These are phyloP conservation scores for Prionailurus viverrinus DNA, from an alignment of 2,113 vertebrate genomes.

Conservation along the genomic window DNA sequence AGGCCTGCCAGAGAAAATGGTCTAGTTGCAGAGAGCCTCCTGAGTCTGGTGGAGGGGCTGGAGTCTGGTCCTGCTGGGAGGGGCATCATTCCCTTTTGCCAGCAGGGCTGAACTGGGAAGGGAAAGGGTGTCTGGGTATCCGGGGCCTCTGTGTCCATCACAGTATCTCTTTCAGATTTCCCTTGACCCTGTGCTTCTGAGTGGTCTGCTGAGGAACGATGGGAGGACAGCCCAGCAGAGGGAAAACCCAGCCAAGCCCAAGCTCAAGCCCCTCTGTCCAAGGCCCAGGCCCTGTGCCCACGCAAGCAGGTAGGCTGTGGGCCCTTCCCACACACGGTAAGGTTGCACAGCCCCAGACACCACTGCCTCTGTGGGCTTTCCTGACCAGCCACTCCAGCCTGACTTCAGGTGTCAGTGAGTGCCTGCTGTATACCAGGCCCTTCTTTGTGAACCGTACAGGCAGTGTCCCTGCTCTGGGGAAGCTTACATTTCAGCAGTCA, in stretches of 20 bases:
- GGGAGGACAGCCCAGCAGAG: slow-evolving; percentile 84
- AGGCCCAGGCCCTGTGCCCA: neutral
- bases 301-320: slow-evolving; percentile 58
- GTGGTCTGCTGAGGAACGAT: slow-evolving; percentile 55
- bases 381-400: neutral
- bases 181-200: neutral
- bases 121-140: neutral
- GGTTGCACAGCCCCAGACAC: neutral
- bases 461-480: neutral
- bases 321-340: neutral
- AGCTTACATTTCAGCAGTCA: neutral
- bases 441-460: neutral
- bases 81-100: neutral
- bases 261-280: neutral
- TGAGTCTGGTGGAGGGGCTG: neutral
- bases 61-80: neutral
- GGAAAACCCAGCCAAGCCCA: slow-evolving; percentile 35
- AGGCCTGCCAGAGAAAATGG: neutral
- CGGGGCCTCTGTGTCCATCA: neutral
- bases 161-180: slow-evolving; percentile 69
- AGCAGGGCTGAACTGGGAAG: neutral
- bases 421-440: neutral
- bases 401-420: neutral
- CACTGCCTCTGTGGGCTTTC: neutral
- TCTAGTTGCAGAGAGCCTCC: neutral